Evolutionary conservation across 2,888 invertebrate species (phyloP).

Genomic region (Pammene aurita): DNA sequence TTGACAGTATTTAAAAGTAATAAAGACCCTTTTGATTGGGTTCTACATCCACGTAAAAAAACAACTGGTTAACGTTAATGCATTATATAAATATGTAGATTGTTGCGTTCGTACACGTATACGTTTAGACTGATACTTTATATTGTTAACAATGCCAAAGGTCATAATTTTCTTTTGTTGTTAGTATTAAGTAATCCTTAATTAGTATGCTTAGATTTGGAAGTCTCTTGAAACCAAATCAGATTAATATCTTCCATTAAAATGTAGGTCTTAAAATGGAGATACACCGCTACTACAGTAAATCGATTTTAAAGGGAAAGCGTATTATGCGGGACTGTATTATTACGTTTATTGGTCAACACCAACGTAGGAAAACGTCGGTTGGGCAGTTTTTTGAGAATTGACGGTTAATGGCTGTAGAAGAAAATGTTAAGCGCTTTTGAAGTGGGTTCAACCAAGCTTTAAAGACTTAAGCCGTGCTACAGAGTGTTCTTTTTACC

Average conservation of each 20-base stretch:
- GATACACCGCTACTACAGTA: slow-evolving; percentile 1
- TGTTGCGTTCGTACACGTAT: slow-evolving; percentile 29
- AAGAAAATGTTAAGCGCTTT: slow-evolving; percentile 1
- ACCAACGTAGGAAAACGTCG: slow-evolving; percentile 6
- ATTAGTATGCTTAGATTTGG: slow-evolving; percentile 17
- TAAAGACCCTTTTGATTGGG: slow-evolving; percentile 14
- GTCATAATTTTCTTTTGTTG: slow-evolving; percentile 31
- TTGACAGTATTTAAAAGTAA: neutral
- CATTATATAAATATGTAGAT: neutral
- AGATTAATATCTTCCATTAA: slow-evolving; percentile 18
- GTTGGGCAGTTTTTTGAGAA: slow-evolving; percentile 11
- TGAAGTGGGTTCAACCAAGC: neutral
- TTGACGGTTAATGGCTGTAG: slow-evolving; percentile 3
- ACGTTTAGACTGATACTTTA: slow-evolving; percentile 36
- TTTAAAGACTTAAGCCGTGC: neutral
- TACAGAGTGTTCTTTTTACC: neutral
- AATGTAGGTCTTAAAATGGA: slow-evolving; percentile 19
- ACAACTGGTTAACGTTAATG: slow-evolving; percentile 9
- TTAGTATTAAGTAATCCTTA: slow-evolving; percentile 27
- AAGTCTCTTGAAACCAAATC: slow-evolving; percentile 10
- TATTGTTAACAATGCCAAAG: slow-evolving; percentile 39
- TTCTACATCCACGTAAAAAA: slow-evolving; percentile 5
- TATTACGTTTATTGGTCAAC: too few relatives aligned
- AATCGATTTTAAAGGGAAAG: slow-evolving; percentile 3
- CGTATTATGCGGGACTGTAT: too few relatives aligned